These are phyloP conservation scores for Danionella dracula DNA, from an alignment of 2,797 vertebrate genomes.

Conservation along the genomic window DNA sequence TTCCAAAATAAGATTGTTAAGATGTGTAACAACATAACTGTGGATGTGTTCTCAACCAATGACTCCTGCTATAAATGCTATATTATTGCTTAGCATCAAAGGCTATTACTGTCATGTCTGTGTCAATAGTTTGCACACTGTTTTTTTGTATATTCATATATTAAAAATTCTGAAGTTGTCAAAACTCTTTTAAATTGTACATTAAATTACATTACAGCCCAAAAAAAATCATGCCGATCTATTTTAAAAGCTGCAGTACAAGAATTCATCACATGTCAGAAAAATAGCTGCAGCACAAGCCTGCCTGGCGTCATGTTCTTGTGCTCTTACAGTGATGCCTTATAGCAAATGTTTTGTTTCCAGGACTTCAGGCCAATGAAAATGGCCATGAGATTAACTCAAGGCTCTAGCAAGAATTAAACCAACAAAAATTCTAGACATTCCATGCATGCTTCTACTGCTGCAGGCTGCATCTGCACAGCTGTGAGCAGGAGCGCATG, in stretches of 20 bases:
- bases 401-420: constrained; percentile 19
- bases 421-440: constrained; percentile 6
- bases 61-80: no score
- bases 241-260: not conserved
- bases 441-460: constrained; percentile 7
- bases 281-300: not conserved
- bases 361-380: not conserved
- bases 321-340: not conserved
- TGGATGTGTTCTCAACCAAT: no score
- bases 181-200: no score
- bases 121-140: no score
- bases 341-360: constrained; percentile 23
- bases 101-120: no score
- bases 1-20: no score
- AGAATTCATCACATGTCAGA: not conserved
- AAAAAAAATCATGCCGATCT: no score
- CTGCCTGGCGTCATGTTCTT: not conserved
- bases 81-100: no score
- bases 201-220: no score
- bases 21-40: no score
- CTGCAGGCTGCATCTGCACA: constrained; percentile 29
- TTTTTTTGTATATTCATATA: no score
- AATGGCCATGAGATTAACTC: not conserved
- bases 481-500: constrained; percentile 13
- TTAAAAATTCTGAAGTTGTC: no score